Evolutionary conservation across 2,888 invertebrate genomes (phyloP), one percentile per base, ranked within the genome.

Genomic region (Ceramica pisi): DNA sequence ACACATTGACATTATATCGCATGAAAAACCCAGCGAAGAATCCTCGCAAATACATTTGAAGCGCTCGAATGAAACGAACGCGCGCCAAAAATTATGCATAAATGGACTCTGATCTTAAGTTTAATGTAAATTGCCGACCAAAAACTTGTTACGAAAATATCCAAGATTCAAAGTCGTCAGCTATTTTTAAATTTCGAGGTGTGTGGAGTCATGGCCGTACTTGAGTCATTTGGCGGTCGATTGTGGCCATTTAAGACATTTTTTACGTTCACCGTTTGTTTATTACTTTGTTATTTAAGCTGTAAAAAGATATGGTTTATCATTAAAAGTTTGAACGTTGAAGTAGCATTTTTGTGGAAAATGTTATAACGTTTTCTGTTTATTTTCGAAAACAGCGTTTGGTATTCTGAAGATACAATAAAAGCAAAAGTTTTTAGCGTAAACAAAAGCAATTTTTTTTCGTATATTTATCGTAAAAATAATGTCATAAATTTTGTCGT

Each of bases 71-170:
- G 14, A 14, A 41, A 21, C 9, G 1, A 51, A 35, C 14, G 7
- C 44, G 10, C n/a, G 46, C 35, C 38, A 51, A 46, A 51, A 23
- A 31, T 4, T 4, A 31, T 60, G 74, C 65, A 48, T 56, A 53
- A 80, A 69, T 41, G 56, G 72, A 73, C 19, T 48, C 31, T 12
- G 55, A 31, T 21, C 68, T 70, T 61, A 50, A 73, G 56, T 55
- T 51, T 48, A 51, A 73, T 70, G 65, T 65, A 57, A 75, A 71
- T 68, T 66, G 50, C 59, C 66, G 67, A 75, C 78, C 79, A 78
- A 86, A 84, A 89, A 88, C 84, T 80, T 80, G 86, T 81, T 85
- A 83, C 86, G 60, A 88, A 89, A 90, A 90, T 89, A 90, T 78
- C 72, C 67, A 67, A 78, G 79, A 82, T 81, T 79, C 73, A 83